Evolutionary conservation across 2,888 invertebrate species (phyloP).

Genomic region (Hypercompe scribonia): DNA sequence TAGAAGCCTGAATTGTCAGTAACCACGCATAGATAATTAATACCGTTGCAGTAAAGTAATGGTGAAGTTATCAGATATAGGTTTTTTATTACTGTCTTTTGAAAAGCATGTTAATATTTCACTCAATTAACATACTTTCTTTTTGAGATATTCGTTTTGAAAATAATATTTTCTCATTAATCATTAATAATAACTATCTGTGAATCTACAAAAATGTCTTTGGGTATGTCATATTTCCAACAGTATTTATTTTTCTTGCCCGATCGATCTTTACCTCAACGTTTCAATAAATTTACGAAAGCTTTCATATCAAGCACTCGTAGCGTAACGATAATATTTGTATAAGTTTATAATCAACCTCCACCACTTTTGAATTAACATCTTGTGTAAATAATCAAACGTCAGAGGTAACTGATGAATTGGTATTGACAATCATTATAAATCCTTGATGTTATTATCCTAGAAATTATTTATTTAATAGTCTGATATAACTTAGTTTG

Average conservation of each 20-base stretch:
- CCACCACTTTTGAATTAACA: background rate
- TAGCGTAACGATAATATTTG: background rate
- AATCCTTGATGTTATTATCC: background rate
- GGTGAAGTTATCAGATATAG: background rate
- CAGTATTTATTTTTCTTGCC: background rate
- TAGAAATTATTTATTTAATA: background rate
- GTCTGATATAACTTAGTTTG: conserved; percentile 5
- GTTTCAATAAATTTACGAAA: background rate
- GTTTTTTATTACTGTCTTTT: too few relatives aligned
- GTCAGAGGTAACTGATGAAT: background rate
- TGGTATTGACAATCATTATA: background rate
- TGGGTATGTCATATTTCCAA: background rate
- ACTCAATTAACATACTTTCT: background rate
- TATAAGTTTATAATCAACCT: background rate
- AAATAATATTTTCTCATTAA: background rate
- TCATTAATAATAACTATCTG: background rate
- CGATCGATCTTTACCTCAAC: background rate
- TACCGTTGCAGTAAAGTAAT: background rate
- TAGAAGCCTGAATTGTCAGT: background rate
- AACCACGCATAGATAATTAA: too few relatives aligned
- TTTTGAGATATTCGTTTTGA: background rate
- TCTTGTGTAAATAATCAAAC: background rate
- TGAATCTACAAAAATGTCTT: background rate
- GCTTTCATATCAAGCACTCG: background rate
- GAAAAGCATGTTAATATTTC: background rate